A percentile compares a stretch with the other conserved stretches of the same genome.
These are phyloP conservation scores for Eriocheir sinensis DNA, from an alignment of 1,140 invertebrate genomes.

Conservation along the genomic window DNA sequence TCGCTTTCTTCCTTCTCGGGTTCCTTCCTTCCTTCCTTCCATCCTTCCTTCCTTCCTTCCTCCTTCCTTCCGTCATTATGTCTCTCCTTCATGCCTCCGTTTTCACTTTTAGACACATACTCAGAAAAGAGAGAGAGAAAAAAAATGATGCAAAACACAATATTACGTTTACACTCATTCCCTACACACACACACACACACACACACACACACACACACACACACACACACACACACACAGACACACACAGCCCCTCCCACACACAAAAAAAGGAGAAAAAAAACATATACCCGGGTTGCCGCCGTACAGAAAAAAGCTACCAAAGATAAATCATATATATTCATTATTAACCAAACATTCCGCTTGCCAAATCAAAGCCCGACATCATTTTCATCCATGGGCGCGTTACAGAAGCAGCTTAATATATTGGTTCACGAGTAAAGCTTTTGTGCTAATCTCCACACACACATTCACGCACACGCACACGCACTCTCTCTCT, in stretches of 20 bases:
- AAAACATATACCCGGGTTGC: too few relatives aligned
- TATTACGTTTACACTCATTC: too few relatives aligned
- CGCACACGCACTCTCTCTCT: too few relatives aligned
- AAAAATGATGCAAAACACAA: too few relatives aligned
- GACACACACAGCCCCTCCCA: neutral
- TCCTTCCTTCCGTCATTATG: neutral
- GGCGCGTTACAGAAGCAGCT: slow-evolving; percentile 1
- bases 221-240: neutral
- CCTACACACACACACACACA: too few relatives aligned
- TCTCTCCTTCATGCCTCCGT: neutral
- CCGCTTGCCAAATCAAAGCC: neutral
- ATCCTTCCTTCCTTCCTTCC: neutral
- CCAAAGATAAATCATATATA: too few relatives aligned
- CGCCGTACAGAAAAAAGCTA: neutral
- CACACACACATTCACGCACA: too few relatives aligned
- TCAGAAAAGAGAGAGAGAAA: too few relatives aligned
- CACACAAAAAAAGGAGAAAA: neutral
- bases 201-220: neutral
- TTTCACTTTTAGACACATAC: too few relatives aligned
- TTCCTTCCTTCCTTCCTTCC: too few relatives aligned
- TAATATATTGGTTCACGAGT: neutral
- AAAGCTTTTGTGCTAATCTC: neutral
- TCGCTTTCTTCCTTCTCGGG: too few relatives aligned
- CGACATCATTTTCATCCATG: neutral
- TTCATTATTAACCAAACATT: too few relatives aligned